Evolutionary conservation across 1,140 invertebrate species (phyloP).

Genomic region (Papilio machaon): DNA sequence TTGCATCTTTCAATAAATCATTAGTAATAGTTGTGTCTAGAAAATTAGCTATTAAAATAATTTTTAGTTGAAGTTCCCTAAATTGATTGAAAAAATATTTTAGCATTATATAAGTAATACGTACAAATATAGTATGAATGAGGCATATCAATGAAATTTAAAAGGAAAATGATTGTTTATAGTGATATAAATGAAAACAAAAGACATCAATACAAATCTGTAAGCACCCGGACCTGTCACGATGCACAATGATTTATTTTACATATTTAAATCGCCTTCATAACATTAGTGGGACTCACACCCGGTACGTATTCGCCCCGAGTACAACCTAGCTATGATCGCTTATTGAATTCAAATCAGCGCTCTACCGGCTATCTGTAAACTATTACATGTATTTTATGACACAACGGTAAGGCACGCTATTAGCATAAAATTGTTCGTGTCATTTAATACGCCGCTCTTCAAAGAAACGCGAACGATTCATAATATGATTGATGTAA

Average conservation of each 20-base stretch:
- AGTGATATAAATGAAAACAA: constrained; percentile 14
- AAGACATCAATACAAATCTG: constrained; percentile 14
- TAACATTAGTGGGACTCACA: constrained; percentile 39
- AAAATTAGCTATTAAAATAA: too few relatives aligned
- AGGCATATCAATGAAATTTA: neutral
- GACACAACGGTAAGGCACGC: constrained; percentile 54
- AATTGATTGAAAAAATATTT: too few relatives aligned
- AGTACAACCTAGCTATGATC: constrained; percentile 61
- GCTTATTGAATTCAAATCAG: constrained; percentile 65
- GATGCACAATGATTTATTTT: constrained; percentile 22
- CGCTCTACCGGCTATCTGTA: constrained; percentile 50
- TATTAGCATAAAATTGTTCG: constrained; percentile 53
- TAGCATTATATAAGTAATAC: neutral
- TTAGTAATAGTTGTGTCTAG: too few relatives aligned
- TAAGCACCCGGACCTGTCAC: constrained; percentile 20
- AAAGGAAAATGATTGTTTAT: constrained; percentile 15
- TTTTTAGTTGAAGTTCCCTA: too few relatives aligned
- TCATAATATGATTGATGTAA: constrained; percentile 47
- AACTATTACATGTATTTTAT: constrained; percentile 54
- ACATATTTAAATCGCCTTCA: constrained; percentile 9
- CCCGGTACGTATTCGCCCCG: constrained; percentile 53
- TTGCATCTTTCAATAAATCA: neutral
- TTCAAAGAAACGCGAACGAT: neutral
- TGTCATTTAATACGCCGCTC: constrained; percentile 37
- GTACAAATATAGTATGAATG: neutral